Evolutionary conservation across 2,888 invertebrate genomes (phyloP).

Genomic region (Eupithecia pulchellata): DNA sequence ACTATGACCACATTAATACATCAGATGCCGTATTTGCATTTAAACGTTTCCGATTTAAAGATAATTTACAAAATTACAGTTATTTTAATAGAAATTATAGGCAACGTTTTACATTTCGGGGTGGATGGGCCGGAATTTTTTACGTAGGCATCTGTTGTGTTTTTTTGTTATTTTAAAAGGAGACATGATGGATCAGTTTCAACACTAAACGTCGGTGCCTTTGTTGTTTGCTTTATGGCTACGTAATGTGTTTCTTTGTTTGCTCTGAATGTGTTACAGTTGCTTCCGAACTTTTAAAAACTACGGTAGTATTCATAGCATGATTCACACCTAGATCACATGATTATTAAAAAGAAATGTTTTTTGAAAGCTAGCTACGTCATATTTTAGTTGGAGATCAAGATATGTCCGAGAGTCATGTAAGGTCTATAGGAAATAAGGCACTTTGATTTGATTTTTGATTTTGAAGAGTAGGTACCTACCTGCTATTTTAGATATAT

Average conservation of each 20-base stretch:
- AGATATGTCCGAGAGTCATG: too few relatives aligned
- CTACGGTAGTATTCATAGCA: background rate
- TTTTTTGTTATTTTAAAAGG: slow-evolving; percentile 83
- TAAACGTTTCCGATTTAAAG: slow-evolving; percentile 74
- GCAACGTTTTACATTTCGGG: slow-evolving; percentile 65
- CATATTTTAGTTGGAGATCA: background rate
- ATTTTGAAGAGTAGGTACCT: too few relatives aligned
- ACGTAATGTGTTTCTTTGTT: slow-evolving; percentile 85
- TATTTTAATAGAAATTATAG: slow-evolving; percentile 78
- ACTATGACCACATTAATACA: slow-evolving; percentile 74
- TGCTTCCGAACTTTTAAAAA: slow-evolving; percentile 66
- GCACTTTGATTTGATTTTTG: too few relatives aligned
- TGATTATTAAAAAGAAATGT: background rate
- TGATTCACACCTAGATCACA: background rate
- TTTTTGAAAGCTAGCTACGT: background rate
- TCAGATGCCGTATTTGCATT: slow-evolving; percentile 79
- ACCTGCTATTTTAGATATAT: background rate
- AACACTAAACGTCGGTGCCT: slow-evolving; percentile 83
- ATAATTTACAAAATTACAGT: slow-evolving; percentile 77
- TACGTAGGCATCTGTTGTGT: slow-evolving; percentile 83
- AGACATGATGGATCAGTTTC: slow-evolving; percentile 86
- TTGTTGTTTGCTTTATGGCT: slow-evolving; percentile 82
- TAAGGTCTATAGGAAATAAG: too few relatives aligned
- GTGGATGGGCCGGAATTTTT: slow-evolving; percentile 77
- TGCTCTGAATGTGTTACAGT: slow-evolving; percentile 79